Evolutionary conservation across 2,797 vertebrate genomes (phyloP), one percentile per base, ranked within the genome.

Genomic region (Ptychadena robeensis): DNA sequence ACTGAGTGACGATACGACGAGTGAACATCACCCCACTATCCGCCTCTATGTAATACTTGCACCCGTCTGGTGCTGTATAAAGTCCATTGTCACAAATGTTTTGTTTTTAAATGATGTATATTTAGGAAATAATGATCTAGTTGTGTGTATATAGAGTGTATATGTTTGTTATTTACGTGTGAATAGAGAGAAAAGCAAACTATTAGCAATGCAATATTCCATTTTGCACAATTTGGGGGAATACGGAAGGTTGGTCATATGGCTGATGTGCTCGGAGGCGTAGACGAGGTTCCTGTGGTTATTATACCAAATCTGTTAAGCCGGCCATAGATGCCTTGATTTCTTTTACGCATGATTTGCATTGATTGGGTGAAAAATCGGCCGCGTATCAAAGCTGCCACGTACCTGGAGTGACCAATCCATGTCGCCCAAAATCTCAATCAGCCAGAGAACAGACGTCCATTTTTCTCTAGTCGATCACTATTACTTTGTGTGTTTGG

Each of bases 241-340:
- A 28, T 63, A 61, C n/a, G 22, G 6, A 70, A 22, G 12, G n/a
- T 38, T 70, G 10, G 15, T 64, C 74, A 44, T 38, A 8, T 32
- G 27, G n/a, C 7, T 48, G 10, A 31, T 31, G 7, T 18, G 35
- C n/a, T 77, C 31, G n/a, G 25, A 14, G n/a, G 22, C 30, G 8
- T 9, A 32, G 22, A 32, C 27, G 9, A 14, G n/a, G 28, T 40
- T 71, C 73, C 63, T 66, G 68, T 64, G 76, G 59, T 77, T 83
- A 72, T 74, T 28, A 79, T 83, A 78, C 74, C 74, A 83, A 82
- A 83, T 66, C n/a, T 18, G n/a, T 81, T 37, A 53, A n/a, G n/a
- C n/a, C n/a, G n/a, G n/a, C n/a, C n/a, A n/a, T n/a, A n/a, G n/a
- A n/a, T n/a, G n/a, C n/a, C n/a, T n/a, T n/a, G n/a, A n/a, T n/a